Evolutionary conservation across 2,888 invertebrate species (phyloP).

Genomic region (Apamea epomidion): DNA sequence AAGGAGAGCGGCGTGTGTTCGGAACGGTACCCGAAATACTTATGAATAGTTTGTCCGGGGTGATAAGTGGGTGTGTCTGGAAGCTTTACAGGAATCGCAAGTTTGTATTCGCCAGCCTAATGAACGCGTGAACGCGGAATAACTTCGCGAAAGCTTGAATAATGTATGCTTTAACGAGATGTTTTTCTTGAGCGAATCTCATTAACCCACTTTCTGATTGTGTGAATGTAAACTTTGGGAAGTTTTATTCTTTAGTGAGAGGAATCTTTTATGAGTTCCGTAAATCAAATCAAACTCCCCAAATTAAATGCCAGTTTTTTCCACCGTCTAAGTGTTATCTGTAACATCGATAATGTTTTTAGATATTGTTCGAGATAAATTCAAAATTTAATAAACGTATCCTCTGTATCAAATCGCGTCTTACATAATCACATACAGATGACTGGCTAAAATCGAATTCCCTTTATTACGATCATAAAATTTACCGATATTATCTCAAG

Average conservation of each 20-base stretch:
- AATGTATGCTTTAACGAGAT: slow-evolving; percentile 90
- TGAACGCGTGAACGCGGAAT: slow-evolving; percentile 90
- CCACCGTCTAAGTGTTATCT: slow-evolving; percentile 43
- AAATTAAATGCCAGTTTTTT: slow-evolving; percentile 73
- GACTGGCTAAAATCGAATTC: slow-evolving; percentile 89
- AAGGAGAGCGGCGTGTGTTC: slow-evolving; percentile 78
- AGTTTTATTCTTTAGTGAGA: slow-evolving; percentile 84
- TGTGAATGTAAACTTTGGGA: slow-evolving; percentile 88
- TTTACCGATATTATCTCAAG: slow-evolving; percentile 89
- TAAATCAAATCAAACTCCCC: slow-evolving; percentile 82
- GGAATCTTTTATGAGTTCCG: slow-evolving; percentile 84
- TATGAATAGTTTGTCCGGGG: slow-evolving; percentile 87
- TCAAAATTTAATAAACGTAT: slow-evolving; percentile 66
- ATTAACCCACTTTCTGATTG: slow-evolving; percentile 90
- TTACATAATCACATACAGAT: slow-evolving; percentile 86
- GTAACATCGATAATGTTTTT: slow-evolving; percentile 53
- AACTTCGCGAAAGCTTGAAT: slow-evolving; percentile 89
- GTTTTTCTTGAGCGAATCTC: slow-evolving; percentile 90
- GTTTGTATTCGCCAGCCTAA: slow-evolving; percentile 87
- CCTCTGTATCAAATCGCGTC: slow-evolving; percentile 73
- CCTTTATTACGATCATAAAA: slow-evolving; percentile 89
- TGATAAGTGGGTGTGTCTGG: slow-evolving; percentile 86
- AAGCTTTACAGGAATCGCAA: slow-evolving; percentile 83
- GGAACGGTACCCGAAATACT: slow-evolving; percentile 84
- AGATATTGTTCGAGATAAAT: slow-evolving; percentile 56